These are phyloP conservation scores for Lepisosteus oculatus DNA, from an alignment of 2,113 vertebrate species.

Conservation along the genomic window DNA sequence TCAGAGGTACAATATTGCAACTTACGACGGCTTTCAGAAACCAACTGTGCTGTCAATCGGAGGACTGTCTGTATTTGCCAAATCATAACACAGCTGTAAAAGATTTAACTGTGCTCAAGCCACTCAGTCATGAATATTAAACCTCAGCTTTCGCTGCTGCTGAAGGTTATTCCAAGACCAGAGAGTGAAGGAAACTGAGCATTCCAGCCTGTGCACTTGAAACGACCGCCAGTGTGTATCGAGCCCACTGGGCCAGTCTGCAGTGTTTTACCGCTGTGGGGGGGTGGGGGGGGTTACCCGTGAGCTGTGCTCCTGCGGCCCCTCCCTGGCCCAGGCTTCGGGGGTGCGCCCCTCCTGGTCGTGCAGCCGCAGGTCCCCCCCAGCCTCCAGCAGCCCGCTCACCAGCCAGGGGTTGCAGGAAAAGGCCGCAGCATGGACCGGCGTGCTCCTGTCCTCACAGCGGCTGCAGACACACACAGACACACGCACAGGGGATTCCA, in stretches of 20 bases:
- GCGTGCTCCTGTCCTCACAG: slow-evolving; percentile 77
- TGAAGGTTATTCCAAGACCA: too few relatives aligned
- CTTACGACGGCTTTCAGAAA: too few relatives aligned
- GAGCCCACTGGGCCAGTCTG: background rate
- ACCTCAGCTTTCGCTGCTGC: too few relatives aligned
- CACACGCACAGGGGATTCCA: accelerated
- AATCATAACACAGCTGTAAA: too few relatives aligned
- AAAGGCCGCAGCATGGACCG: slow-evolving; percentile 79
- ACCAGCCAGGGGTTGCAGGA: slow-evolving; percentile 75
- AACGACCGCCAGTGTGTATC: background rate
- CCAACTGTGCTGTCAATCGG: too few relatives aligned
- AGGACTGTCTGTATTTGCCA: too few relatives aligned
- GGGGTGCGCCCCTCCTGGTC: slow-evolving; percentile 67
- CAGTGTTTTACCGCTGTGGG: background rate
- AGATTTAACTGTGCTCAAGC: too few relatives aligned
- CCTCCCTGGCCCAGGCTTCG: slow-evolving; percentile 67
- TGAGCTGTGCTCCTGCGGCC: slow-evolving; percentile 57
- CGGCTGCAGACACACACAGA: slow-evolving; percentile 49
- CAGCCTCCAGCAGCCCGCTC: slow-evolving; percentile 71
- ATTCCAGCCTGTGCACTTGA: too few relatives aligned
- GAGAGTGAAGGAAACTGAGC: too few relatives aligned
- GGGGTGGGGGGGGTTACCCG: slow-evolving; percentile 34
- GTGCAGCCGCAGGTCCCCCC: slow-evolving; percentile 77
- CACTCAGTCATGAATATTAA: too few relatives aligned
- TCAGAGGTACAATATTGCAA: too few relatives aligned